phyloP scores from a whole-genome alignment of 2,888 invertebrate species.

The Punctoribates punctum region DNA sequence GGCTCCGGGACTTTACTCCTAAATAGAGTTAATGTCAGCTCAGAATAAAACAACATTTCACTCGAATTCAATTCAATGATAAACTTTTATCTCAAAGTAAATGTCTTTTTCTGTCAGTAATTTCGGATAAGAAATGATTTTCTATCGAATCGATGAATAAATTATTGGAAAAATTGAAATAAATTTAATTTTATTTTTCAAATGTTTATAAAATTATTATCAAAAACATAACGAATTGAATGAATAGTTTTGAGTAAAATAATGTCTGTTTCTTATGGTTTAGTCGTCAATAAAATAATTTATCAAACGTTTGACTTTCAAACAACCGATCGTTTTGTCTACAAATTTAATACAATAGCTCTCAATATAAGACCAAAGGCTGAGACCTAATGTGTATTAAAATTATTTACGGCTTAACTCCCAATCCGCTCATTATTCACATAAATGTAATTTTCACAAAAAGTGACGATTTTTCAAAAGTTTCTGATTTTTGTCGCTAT shows the following conservation, averaged over 20 bases:
- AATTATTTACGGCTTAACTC: slow-evolving; percentile 9
- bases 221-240: background rate
- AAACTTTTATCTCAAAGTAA: no score
- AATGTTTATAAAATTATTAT: no score
- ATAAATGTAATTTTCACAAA: background rate
- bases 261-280: background rate
- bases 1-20: background rate
- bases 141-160: background rate
- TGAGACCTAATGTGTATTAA: background rate
- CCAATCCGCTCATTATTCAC: slow-evolving; percentile 20
- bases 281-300: background rate
- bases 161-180: background rate
- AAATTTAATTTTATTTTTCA: background rate
- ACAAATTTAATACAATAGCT: background rate
- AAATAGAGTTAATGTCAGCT: background rate
- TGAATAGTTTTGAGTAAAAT: background rate
- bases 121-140: background rate
- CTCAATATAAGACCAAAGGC: background rate
- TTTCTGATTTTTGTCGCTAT: background rate
- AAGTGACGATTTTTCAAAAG: no score
- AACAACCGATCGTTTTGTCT: slow-evolving; percentile 3
- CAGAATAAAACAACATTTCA: background rate
- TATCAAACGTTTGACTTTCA: slow-evolving; percentile 8
- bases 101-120: no score
- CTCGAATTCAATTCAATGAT: no score